A percentile compares a stretch with the other conserved stretches of the same genome.
phyloP scores from a whole-genome alignment of 2,113 vertebrate genomes.

The Corythornis cristatus region DNA sequence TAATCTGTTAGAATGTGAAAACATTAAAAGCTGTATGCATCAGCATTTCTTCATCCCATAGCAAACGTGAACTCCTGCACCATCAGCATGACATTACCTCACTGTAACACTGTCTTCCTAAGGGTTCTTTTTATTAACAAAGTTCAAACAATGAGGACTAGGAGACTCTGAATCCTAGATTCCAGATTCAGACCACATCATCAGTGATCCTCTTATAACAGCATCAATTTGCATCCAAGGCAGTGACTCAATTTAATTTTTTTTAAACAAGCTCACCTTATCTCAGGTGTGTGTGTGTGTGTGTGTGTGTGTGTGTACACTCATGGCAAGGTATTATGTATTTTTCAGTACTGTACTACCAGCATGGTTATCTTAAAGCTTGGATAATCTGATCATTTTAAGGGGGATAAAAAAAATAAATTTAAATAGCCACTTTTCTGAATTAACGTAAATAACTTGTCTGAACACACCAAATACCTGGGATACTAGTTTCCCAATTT shows the following conservation, averaged over 20 bases:
- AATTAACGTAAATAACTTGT: not conserved
- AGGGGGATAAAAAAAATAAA: not conserved
- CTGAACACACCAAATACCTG: conserved; percentile 69
- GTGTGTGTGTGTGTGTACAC: fast-evolving
- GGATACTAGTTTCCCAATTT: conserved; percentile 70
- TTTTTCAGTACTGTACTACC: not conserved
- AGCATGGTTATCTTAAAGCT: not conserved
- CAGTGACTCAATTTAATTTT: not conserved
- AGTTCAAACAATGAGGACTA: not conserved
- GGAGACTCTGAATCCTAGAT: not conserved
- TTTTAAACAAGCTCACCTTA: not conserved
- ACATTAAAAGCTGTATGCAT: not conserved
- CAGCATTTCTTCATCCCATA: not conserved
- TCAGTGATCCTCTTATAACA: not conserved
- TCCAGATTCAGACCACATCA: not conserved
- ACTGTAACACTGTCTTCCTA: not conserved
- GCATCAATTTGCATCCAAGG: not conserved
- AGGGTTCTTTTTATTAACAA: not conserved
- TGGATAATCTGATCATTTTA: not conserved
- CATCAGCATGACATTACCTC: not conserved
- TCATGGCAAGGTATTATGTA: fast-evolving
- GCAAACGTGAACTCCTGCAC: not conserved
- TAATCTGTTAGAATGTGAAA: not conserved
- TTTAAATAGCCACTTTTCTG: not conserved
- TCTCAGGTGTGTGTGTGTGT: not conserved